Conservation (phyloP, 2,113 vertebrate species). For the Paradoxurus hermaphroditus region DNA sequence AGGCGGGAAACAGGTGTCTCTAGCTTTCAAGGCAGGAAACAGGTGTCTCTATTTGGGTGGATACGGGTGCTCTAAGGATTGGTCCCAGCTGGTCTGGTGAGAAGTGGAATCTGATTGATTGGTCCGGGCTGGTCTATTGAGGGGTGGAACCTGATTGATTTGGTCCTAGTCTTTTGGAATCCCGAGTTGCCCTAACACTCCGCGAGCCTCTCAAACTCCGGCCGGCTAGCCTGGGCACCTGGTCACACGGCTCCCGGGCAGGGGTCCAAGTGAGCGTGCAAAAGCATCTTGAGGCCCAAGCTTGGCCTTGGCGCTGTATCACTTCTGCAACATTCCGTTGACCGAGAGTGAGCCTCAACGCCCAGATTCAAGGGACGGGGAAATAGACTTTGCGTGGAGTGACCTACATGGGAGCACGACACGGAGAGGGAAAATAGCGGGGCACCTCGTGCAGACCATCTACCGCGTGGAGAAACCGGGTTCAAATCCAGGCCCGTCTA, state of each 20-base stretch:
- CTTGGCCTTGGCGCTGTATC: neutral
- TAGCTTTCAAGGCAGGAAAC: too few relatives aligned
- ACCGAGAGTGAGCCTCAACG: neutral
- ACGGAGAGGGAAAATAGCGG: neutral
- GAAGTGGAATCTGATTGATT: too few relatives aligned
- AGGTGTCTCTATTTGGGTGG: too few relatives aligned
- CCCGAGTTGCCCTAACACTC: too few relatives aligned
- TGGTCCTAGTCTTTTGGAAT: too few relatives aligned
- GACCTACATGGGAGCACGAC: neutral
- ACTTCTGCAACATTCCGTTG: neutral
- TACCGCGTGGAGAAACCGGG: neutral
- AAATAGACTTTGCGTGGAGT: neutral
- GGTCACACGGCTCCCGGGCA: neutral
- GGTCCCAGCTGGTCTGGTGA: too few relatives aligned
- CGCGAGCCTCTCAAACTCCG: neutral
- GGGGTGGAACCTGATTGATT: too few relatives aligned
- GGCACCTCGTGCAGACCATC: neutral
- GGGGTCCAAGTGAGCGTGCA: neutral
- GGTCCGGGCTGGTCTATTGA: too few relatives aligned
- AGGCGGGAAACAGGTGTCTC: too few relatives aligned
- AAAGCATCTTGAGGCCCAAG: neutral
- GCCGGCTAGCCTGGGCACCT: neutral
- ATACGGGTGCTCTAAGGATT: too few relatives aligned
- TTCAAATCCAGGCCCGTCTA: neutral
- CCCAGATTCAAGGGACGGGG: neutral